A percentile compares a stretch with the other conserved stretches of the same genome.
Conservation (phyloP, 2,888 invertebrate genomes). For the Trachelus tabidus region DNA sequence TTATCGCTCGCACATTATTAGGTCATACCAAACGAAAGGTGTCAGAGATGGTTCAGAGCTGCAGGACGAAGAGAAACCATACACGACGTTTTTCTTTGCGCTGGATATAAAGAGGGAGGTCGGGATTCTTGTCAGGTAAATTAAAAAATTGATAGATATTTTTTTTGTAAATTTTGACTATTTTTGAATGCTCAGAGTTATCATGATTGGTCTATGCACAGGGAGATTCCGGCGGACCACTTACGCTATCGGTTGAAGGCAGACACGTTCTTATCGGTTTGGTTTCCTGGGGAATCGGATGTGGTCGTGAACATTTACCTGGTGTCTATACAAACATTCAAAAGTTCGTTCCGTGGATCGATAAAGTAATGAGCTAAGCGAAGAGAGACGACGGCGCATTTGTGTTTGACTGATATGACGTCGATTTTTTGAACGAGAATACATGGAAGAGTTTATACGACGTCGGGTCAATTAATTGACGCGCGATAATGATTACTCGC, state of each 20-base stretch:
- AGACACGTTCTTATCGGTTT: conserved; percentile 88
- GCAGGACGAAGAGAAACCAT: conserved; percentile 92
- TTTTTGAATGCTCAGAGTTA: too few relatives aligned
- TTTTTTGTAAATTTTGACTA: background rate
- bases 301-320: conserved; percentile 88
- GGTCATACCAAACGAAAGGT: conserved; percentile 88
- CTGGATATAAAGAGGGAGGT: conserved; percentile 90
- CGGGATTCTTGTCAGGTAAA: conserved; percentile 72
- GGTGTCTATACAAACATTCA: conserved; percentile 94
- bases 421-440: background rate
- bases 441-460: background rate
- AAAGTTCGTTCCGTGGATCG: conserved; percentile 92
- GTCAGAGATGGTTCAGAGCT: conserved; percentile 92
- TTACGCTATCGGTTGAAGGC: conserved; percentile 88
- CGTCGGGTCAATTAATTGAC: background rate
- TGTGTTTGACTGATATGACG: background rate
- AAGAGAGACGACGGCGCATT: background rate
- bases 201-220: conserved; percentile 34
- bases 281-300: conserved; percentile 93
- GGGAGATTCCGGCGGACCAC: conserved; percentile 84
- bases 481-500: too few relatives aligned
- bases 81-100: conserved; percentile 92
- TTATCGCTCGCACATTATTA: conserved; percentile 31
- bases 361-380: conserved; percentile 79
- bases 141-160: background rate